These are phyloP conservation scores for Listronotus oregonensis DNA, from an alignment of 1,140 invertebrate genomes.

Conservation along the genomic window DNA sequence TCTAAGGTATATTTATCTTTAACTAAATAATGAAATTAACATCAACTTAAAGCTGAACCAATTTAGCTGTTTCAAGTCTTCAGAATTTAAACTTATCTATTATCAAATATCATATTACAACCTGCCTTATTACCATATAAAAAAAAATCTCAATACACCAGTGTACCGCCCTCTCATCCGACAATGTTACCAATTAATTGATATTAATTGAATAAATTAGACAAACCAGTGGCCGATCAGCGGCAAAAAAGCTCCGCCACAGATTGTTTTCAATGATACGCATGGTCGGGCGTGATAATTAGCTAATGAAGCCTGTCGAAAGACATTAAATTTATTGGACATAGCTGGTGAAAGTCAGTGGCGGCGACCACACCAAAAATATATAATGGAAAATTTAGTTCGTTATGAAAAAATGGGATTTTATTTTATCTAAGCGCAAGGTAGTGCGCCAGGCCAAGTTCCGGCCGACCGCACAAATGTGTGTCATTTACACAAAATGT, in stretches of 20 bases:
- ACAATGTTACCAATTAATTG: slow-evolving; percentile 19
- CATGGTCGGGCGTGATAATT: slow-evolving; percentile 23
- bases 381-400: too few relatives aligned
- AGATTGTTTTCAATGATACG: slow-evolving; percentile 29
- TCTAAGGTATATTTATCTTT: too few relatives aligned
- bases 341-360: slow-evolving; percentile 14
- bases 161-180: slow-evolving; percentile 11
- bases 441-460: too few relatives aligned
- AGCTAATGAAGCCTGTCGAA: slow-evolving; percentile 26
- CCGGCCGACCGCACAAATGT: too few relatives aligned
- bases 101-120: too few relatives aligned
- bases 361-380: not conserved
- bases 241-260: slow-evolving; percentile 18
- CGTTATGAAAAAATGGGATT: too few relatives aligned
- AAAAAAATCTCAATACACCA: slow-evolving; percentile 16
- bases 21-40: too few relatives aligned
- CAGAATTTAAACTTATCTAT: too few relatives aligned
- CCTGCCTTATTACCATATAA: slow-evolving; percentile 7
- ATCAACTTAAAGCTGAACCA: too few relatives aligned
- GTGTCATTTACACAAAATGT: too few relatives aligned
- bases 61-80: too few relatives aligned
- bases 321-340: slow-evolving; percentile 24
- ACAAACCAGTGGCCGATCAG: slow-evolving; percentile 9
- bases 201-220: slow-evolving; percentile 28
- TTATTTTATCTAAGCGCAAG: too few relatives aligned